Evolutionary conservation across 1,140 invertebrate species (phyloP).

Genomic region (Cydia amplana): DNA sequence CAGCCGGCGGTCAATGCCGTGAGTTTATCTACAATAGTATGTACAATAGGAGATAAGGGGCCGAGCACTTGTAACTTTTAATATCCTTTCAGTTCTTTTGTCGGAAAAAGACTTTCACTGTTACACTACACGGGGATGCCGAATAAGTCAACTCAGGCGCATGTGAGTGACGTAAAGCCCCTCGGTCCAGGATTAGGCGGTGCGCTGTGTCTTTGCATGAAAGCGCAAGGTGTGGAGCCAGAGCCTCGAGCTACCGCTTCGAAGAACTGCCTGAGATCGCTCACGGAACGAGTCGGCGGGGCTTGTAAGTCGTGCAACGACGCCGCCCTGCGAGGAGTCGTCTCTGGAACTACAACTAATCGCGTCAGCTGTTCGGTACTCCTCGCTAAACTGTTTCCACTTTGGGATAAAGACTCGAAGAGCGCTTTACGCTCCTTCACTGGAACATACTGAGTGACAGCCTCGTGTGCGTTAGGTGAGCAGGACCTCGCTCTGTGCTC

Average conservation of each 20-base stretch:
- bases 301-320: constrained; percentile 71
- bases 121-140: constrained; percentile 37
- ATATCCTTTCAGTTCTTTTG: not conserved
- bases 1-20: constrained; percentile 62
- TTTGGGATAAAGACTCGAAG: constrained; percentile 68
- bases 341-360: constrained; percentile 48
- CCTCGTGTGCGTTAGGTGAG: constrained; percentile 70
- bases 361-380: constrained; percentile 70
- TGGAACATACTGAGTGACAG: constrained; percentile 65
- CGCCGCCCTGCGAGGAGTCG: constrained; percentile 64
- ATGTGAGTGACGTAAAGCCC: constrained; percentile 68
- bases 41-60: constrained; percentile 49
- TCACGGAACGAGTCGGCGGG: constrained; percentile 70
- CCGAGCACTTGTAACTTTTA: constrained; percentile 15
- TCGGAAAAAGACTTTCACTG: not conserved
- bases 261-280: constrained; percentile 73
- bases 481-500: constrained; percentile 71
- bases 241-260: constrained; percentile 71
- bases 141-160: constrained; percentile 48
- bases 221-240: constrained; percentile 48
- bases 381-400: constrained; percentile 59
- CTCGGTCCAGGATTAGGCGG: constrained; percentile 59
- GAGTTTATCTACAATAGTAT: constrained; percentile 67
- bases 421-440: constrained; percentile 66
- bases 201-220: constrained; percentile 56